phyloP scores from a whole-genome alignment of 1,140 invertebrate genomes.

The Grapholita molesta region DNA sequence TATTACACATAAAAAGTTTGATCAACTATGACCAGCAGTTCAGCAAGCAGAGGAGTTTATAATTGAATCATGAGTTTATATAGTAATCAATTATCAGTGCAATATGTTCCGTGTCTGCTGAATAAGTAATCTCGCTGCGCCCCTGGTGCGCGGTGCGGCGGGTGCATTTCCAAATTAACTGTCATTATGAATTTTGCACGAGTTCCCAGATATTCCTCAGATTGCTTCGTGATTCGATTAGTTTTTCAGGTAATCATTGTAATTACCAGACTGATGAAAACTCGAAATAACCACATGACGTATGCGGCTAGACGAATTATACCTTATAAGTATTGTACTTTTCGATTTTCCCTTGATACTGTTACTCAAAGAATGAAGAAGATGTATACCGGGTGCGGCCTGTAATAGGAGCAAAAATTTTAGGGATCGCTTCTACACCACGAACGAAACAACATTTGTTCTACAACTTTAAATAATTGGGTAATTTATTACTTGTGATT shows the following conservation, averaged over 20 bases:
- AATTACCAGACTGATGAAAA: background rate
- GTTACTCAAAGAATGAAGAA: no score
- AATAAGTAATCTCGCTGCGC: conserved; percentile 44
- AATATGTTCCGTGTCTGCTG: conserved; percentile 41
- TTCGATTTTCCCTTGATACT: no score
- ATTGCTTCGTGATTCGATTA: conserved; percentile 61
- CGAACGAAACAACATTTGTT: no score
- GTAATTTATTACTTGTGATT: no score
- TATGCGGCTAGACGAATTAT: no score
- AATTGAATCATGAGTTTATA: conserved; percentile 1
- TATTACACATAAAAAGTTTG: background rate
- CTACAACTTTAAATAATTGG: no score
- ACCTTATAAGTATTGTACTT: no score
- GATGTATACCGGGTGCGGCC: no score
- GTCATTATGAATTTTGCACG: conserved; percentile 50
- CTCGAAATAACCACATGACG: no score
- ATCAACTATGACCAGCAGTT: background rate
- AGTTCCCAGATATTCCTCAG: conserved; percentile 34
- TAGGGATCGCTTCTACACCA: no score
- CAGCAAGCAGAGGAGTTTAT: background rate
- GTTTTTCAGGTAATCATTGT: conserved; percentile 41
- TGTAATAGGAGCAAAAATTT: no score
- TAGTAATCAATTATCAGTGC: conserved; percentile 49
- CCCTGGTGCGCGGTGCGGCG: no score
- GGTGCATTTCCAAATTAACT: conserved; percentile 62